Conservation (phyloP, 2,888 invertebrate genomes). For the Sussaba pulchella region DNA sequence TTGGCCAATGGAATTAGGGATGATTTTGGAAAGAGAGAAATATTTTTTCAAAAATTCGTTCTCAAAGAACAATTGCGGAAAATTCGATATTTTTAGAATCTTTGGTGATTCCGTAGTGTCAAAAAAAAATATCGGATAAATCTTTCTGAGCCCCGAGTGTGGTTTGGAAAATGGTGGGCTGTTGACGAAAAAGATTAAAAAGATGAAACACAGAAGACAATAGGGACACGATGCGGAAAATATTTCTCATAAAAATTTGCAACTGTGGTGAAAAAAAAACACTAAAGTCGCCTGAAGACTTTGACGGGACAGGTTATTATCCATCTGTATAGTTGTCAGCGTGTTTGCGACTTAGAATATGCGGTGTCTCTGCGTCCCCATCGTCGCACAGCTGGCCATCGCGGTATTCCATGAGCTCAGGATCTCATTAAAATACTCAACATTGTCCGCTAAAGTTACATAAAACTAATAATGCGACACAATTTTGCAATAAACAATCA, state of each 20-base stretch:
- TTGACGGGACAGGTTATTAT: slow-evolving; percentile 66
- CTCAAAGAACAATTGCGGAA: not conserved
- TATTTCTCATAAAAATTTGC: slow-evolving; percentile 46
- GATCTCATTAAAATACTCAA: slow-evolving; percentile 35
- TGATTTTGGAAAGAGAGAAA: too few species aligned
- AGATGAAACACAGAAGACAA: slow-evolving; percentile 17
- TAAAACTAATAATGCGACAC: not conserved
- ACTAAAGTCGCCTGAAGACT: not conserved
- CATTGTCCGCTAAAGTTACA: not conserved
- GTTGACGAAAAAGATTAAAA: slow-evolving; percentile 42
- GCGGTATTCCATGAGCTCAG: slow-evolving; percentile 20
- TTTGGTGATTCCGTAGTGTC: slow-evolving; percentile 1
- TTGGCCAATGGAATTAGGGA: too few species aligned
- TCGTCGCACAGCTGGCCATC: slow-evolving; percentile 27
- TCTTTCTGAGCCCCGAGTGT: not conserved
- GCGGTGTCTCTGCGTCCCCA: slow-evolving; percentile 17
- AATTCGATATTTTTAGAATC: not conserved
- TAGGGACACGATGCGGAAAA: slow-evolving; percentile 17
- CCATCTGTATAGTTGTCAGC: slow-evolving; percentile 65
- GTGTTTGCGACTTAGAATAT: slow-evolving; percentile 69
- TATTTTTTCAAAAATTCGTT: too few species aligned
- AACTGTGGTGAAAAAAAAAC: slow-evolving; percentile 20
- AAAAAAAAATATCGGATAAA: not conserved
- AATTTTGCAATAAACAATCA: too few species aligned
- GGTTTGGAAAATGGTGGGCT: not conserved